A percentile compares a stretch with the other conserved stretches of the same genome.
phyloP scores from a whole-genome alignment of 92 coral and sea anemone species.

The Pocillopora meandrina region DNA sequence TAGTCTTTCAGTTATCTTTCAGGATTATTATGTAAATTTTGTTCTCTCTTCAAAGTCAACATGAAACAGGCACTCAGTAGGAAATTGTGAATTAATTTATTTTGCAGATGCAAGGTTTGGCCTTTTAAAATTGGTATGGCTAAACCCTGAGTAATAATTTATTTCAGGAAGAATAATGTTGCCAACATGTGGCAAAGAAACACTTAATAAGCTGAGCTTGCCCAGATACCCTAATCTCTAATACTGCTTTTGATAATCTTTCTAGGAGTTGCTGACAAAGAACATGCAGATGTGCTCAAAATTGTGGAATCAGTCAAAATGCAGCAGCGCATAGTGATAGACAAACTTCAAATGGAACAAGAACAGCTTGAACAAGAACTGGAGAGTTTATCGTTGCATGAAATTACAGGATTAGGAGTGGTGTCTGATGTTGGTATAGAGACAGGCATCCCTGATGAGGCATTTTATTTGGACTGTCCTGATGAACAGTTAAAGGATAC shows the following conservation, averaged over 20 bases:
- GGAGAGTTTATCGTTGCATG: slow-evolving; percentile 47
- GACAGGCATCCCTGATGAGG: slow-evolving; percentile 89
- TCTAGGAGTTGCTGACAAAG: slow-evolving; percentile 74
- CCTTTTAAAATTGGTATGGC: too few species aligned
- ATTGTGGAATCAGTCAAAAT: slow-evolving; percentile 84
- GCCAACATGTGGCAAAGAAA: too few species aligned
- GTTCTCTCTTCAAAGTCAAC: too few species aligned
- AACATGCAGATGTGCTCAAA: slow-evolving; percentile 77
- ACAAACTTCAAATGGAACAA: slow-evolving; percentile 68
- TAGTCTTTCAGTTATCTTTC: too few species aligned
- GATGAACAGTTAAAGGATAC: slow-evolving; percentile 69
- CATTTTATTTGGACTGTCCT: slow-evolving; percentile 78
- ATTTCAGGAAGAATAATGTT: too few species aligned
- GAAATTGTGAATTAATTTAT: too few species aligned
- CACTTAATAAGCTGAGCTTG: neutral
- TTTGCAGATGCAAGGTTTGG: too few species aligned
- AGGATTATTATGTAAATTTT: too few species aligned
- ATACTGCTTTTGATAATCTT: neutral
- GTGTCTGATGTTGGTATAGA: slow-evolving; percentile 45
- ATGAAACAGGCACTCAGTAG: too few species aligned
- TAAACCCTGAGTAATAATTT: too few species aligned
- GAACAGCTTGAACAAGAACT: slow-evolving; percentile 83
- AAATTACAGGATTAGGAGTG: slow-evolving; percentile 48
- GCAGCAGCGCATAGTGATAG: slow-evolving; percentile 81
- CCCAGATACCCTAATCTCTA: neutral